These are phyloP conservation scores for Aradus depressus DNA, from an alignment of 2,888 invertebrate species.

Conservation along the genomic window DNA sequence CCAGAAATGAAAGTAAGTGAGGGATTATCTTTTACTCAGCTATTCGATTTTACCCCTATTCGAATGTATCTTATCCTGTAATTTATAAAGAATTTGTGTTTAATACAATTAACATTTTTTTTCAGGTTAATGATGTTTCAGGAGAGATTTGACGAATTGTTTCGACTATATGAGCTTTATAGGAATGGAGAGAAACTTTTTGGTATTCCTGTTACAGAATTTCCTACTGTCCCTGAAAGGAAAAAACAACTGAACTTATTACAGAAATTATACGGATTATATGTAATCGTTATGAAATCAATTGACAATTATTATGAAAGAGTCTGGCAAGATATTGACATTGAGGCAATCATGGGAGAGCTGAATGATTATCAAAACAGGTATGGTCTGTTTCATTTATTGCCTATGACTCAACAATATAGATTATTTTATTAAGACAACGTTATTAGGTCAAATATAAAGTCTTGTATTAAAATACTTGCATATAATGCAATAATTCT, in stretches of 20 bases:
- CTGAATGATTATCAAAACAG: conserved; percentile 71
- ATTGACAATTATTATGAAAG: conserved; percentile 79
- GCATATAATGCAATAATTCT: no score
- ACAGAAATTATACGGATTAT: conserved; percentile 67
- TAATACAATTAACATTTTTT: conserved; percentile 8
- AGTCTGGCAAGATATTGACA: conserved; percentile 72
- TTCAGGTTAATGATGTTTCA: conserved; percentile 59
- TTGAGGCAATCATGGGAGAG: conserved; percentile 66
- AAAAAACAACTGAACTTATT: conserved; percentile 75
- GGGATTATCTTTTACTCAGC: no score
- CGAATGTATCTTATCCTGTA: background rate
- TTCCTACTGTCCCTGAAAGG: conserved; percentile 64
- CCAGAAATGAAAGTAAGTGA: no score
- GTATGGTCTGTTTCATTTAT: conserved; percentile 37
- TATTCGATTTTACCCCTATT: background rate
- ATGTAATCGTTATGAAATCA: conserved; percentile 71
- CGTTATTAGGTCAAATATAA: background rate
- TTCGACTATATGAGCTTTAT: conserved; percentile 70
- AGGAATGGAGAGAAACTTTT: conserved; percentile 74
- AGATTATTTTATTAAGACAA: background rate
- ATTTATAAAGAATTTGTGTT: background rate
- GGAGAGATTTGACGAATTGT: conserved; percentile 70
- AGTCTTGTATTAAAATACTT: no score
- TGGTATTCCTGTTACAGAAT: conserved; percentile 70
- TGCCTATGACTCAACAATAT: background rate